A percentile compares a stretch with the other conserved stretches of the same genome.
phyloP scores from a whole-genome alignment of 2,113 vertebrate genomes.

The Xiphorhynchus elegans region DNA sequence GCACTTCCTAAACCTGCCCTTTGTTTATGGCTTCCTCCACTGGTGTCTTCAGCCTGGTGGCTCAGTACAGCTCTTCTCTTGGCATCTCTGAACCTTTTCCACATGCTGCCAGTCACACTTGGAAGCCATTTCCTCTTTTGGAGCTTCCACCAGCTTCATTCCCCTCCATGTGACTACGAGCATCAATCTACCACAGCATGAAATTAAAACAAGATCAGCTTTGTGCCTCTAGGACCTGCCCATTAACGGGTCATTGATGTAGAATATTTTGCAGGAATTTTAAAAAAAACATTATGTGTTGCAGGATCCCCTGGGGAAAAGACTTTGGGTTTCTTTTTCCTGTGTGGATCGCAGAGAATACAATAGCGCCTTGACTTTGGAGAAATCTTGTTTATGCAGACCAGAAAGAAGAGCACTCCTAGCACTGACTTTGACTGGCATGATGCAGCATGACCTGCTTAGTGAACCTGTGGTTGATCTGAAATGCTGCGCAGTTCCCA shows the following conservation, averaged over 20 bases:
- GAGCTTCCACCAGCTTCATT: not conserved
- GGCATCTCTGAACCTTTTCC: not conserved
- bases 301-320: not conserved
- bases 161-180: not conserved
- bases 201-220: not conserved
- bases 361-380: not conserved
- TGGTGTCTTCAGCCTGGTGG: not conserved
- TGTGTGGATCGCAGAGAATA: not conserved
- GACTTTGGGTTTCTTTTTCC: too few species aligned
- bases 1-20: not conserved
- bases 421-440: not conserved
- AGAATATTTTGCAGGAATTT: not conserved
- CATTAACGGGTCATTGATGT: not conserved
- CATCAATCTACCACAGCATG: not conserved
- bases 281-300: not conserved
- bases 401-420: not conserved
- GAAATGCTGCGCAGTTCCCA: not conserved
- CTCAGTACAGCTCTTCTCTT: not conserved
- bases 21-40: not conserved
- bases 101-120: not conserved
- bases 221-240: not conserved
- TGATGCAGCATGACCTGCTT: not conserved
- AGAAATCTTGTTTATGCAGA: not conserved
- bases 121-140: not conserved
- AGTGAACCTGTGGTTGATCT: not conserved